Evolutionary conservation across 2,113 vertebrate genomes (phyloP), one percentile per base, ranked within the genome.

Genomic region (Amphilophus citrinellus): DNA sequence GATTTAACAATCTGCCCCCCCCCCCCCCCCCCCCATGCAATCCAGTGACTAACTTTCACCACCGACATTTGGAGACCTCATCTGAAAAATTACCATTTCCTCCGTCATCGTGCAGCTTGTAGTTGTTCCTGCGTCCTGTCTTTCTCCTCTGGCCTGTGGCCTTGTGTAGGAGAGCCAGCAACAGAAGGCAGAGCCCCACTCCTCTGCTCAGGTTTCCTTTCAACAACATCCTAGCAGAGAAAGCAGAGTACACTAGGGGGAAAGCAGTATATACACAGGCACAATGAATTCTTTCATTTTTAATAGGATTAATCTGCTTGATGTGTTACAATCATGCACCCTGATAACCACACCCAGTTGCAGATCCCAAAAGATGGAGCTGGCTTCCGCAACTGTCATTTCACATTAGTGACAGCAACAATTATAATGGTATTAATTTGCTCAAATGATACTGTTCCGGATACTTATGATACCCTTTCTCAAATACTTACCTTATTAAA

Each of bases 171-270:
- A 94, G 61, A 87, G 90, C 75, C 92, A 96, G 83, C 91, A 97
- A 62, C 81, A 97, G 84, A 44, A 96, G 87, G 89, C 61, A 94
- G 80, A 96, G 77, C 76, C 86, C 80, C 62, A 76, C 3, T 79
- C 88, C 94, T 88, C 90, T 96, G 93, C 93, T 93, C 96, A 96
- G 95, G 87, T 76, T 95, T 93, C 84, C 87, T 83, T 90, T 92
- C 78, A 65, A 91, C 62, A 89, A 93, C 94, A 89, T 78, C 84
- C 92, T 93, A 2, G 37, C 50, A 79, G 18, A 78, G 2, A 53
- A 81, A 85, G 3, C 17, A 85, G 50, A 73, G 47, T 32, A 32
- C 53, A 27, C 32, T 53, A 20, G 17, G 17, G 17, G 18, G 15
- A 0, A 53, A 71, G 0, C 10, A 53, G 3, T 71, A 27, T 53